phyloP scores from a whole-genome alignment of 2,113 vertebrate species.

The Heterotis niloticus region DNA sequence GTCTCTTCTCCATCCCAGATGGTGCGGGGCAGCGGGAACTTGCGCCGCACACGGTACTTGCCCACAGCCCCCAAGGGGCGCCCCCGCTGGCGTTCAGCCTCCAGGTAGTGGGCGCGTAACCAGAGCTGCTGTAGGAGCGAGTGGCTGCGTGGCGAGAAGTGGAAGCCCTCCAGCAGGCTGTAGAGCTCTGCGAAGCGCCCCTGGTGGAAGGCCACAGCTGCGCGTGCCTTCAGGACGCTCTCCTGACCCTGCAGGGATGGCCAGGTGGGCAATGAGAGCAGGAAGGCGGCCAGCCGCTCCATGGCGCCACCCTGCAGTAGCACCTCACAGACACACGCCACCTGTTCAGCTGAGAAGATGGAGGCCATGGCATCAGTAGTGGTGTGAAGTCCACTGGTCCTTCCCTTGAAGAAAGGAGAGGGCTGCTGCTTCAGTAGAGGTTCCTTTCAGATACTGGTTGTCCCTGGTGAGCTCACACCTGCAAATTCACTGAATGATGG shows the following conservation, averaged over 20 bases:
- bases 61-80: conserved; percentile 64
- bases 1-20: conserved; percentile 69
- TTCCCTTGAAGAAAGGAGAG: too few species aligned
- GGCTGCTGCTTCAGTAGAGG: too few species aligned
- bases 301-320: conserved; percentile 50
- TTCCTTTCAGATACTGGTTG: too few species aligned
- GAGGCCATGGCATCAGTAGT: conserved; percentile 30
- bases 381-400: neutral
- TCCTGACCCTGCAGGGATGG: conserved; percentile 44
- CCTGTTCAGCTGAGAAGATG: conserved; percentile 63
- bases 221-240: conserved; percentile 60
- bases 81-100: conserved; percentile 59
- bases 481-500: too few species aligned
- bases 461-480: too few species aligned
- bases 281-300: conserved; percentile 57
- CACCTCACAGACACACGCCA: conserved; percentile 59
- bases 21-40: conserved; percentile 60
- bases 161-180: conserved; percentile 53
- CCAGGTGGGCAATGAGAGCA: conserved; percentile 48
- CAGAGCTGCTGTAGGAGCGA: conserved; percentile 64
- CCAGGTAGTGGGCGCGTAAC: conserved; percentile 58
- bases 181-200: conserved; percentile 61
- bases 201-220: conserved; percentile 60
- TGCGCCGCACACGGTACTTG: conserved; percentile 63
- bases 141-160: conserved; percentile 58